A percentile compares a stretch with the other conserved stretches of the same genome.
These are phyloP conservation scores for Orycteropus afer DNA, from an alignment of 2,113 vertebrate species.

Conservation along the genomic window DNA sequence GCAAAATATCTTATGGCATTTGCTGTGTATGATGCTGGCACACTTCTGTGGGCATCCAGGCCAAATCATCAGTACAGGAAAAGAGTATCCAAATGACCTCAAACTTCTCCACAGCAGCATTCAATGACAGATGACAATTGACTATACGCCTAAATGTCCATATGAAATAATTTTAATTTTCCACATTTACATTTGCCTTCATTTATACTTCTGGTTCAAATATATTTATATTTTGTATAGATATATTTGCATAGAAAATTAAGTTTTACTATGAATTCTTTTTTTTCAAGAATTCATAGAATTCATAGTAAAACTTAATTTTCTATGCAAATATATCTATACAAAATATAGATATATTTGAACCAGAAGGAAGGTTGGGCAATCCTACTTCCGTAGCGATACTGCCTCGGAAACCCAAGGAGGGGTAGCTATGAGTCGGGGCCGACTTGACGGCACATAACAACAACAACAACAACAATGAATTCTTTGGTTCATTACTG, in stretches of 20 bases:
- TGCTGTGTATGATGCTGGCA: not conserved
- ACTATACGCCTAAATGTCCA: not conserved
- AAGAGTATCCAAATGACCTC: not conserved
- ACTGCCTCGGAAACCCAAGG: no score
- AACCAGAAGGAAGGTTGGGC: no score
- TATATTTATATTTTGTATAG: not conserved
- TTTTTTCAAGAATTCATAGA: no score
- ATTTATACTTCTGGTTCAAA: constrained; percentile 26
- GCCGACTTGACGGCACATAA: no score
- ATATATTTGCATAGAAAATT: no score
- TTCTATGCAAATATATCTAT: no score
- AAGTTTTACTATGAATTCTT: not conserved
- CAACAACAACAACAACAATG: no score
- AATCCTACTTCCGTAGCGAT: no score
- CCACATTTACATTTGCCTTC: not conserved
- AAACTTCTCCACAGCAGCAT: not conserved
- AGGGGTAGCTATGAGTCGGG: no score
- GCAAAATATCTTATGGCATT: not conserved
- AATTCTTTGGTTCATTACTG: not conserved
- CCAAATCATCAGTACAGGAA: not conserved
- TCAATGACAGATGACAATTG: not conserved
- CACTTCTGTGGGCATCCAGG: not conserved
- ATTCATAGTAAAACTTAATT: not conserved
- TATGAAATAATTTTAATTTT: not conserved
- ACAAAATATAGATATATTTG: not conserved